These are phyloP conservation scores for Plectropomus leopardus DNA, from an alignment of 2,113 vertebrate genomes.

Conservation along the genomic window DNA sequence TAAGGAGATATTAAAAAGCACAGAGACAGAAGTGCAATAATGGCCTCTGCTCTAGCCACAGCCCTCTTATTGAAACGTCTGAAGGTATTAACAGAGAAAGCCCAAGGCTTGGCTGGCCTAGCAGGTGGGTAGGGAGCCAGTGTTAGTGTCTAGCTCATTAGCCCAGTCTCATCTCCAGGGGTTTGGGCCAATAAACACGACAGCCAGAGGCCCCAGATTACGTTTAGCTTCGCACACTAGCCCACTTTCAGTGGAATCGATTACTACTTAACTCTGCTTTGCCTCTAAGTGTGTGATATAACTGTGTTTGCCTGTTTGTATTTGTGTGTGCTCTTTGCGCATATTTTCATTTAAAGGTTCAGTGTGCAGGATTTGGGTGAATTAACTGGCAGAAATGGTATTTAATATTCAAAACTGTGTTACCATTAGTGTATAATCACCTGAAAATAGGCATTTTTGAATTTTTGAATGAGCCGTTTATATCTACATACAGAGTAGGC, in stretches of 20 bases:
- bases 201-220: constrained; percentile 82
- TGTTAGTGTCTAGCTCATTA: constrained; percentile 92
- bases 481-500: no score
- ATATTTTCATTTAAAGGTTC: no score
- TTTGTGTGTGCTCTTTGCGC: constrained; percentile 22
- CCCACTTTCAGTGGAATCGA: constrained; percentile 69
- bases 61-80: constrained; percentile 85
- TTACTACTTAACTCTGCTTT: constrained; percentile 67
- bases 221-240: constrained; percentile 71
- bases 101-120: constrained; percentile 74
- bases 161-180: constrained; percentile 86
- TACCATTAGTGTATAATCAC: no score
- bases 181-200: constrained; percentile 86
- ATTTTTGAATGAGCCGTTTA: no score
- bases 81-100: constrained; percentile 83
- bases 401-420: no score
- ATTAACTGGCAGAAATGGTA: constrained; percentile 18
- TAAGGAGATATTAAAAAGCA: constrained; percentile 84
- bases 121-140: constrained; percentile 76
- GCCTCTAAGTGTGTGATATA: constrained; percentile 57
- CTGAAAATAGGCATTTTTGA: no score
- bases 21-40: constrained; percentile 81
- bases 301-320: constrained; percentile 29
- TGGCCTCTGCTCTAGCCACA: constrained; percentile 70
- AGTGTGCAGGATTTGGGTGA: no score